Base-by-base conservation (phyloP, 2,888 invertebrate genomes). In the Oconnorella tubifera region DNA sequence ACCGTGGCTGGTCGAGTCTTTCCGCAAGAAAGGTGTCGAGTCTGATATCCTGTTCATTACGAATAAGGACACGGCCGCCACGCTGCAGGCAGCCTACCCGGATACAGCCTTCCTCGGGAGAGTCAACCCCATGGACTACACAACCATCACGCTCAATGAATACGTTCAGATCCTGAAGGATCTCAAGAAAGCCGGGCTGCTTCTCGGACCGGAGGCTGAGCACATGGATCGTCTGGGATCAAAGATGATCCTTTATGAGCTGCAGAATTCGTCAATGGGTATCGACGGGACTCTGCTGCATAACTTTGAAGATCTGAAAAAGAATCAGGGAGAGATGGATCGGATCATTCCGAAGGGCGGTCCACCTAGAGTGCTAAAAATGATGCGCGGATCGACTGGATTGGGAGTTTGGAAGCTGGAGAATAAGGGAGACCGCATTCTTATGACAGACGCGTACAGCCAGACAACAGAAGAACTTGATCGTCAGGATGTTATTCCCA, bases 381-480 rank as follows among this genome's bases (percentile, higher is more conserved):
- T 68, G 68, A 55, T 68, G 61, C 64, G 68, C n/a, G 68, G 68
- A 3, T 66, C 68, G n/a, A 66, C 66, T 48, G 63, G 63, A 23
- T 40, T 59, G 2, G 68, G 63, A 3, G 64, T 61, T 27, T 61
- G 61, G 65, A 61, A 69, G 59, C 50, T 64, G 50, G 63, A 69
- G 48, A 68, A 64, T 56, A 56, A 66, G 32, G 59, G 56, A 40
- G 68, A 65, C 53, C 55, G 53, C 31, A 62, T 68, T 56, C 59
- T 68, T 3, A 64, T 69, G 66, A 64, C 68, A 10, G 68, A 69
- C 19, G 68, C 69, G 61, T 68, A 68, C 62, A 53, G 53, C 23
- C 63, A 65, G 27, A 60, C 60, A 23, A 61, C 68, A 55, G 65
- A 68, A 53, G 59, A 64, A 32, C 64, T 66, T 56, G 56, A 50